Conservation (phyloP, 2,113 vertebrate genomes). For the Onychorhynchus coronatus region DNA sequence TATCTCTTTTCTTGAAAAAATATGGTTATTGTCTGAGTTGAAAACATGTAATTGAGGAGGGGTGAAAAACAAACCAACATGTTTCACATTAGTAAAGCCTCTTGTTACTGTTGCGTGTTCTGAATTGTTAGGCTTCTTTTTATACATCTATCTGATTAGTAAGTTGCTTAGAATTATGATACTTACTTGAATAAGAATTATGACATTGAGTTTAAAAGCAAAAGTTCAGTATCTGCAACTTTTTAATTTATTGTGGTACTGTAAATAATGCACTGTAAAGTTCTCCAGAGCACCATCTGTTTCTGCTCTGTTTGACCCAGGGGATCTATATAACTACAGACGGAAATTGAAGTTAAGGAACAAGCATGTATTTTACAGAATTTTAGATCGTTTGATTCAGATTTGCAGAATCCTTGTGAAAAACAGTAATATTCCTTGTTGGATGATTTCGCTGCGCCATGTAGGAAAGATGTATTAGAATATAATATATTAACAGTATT, state of each 20-base stretch:
- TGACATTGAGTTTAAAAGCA: constrained; percentile 31
- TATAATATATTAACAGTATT: neutral
- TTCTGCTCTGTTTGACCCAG: constrained; percentile 60
- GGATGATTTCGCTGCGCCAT: constrained; percentile 4
- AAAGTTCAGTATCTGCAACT: constrained; percentile 19
- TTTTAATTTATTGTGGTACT: neutral
- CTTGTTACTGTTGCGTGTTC: neutral
- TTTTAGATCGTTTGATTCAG: constrained; percentile 66
- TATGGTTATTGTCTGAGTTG: constrained; percentile 27
- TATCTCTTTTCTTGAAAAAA: constrained; percentile 19
- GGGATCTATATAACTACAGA: constrained; percentile 72
- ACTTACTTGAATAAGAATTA: constrained; percentile 6
- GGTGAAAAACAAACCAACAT: neutral
- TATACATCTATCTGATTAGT: neutral
- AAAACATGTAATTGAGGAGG: neutral
- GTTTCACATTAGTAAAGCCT: constrained; percentile 19
- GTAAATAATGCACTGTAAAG: constrained; percentile 16
- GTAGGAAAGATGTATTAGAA: constrained; percentile 24
- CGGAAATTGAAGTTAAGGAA: constrained; percentile 71
- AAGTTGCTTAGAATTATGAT: constrained; percentile 12
- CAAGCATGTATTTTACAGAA: constrained; percentile 66
- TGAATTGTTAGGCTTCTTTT: neutral
- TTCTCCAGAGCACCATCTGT: constrained; percentile 62
- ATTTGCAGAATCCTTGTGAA: constrained; percentile 55
- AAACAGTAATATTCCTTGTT: constrained; percentile 55